These are phyloP conservation scores for Cardiocondyla obscurior DNA, from an alignment of 1,140 invertebrate species.

Conservation along the genomic window DNA sequence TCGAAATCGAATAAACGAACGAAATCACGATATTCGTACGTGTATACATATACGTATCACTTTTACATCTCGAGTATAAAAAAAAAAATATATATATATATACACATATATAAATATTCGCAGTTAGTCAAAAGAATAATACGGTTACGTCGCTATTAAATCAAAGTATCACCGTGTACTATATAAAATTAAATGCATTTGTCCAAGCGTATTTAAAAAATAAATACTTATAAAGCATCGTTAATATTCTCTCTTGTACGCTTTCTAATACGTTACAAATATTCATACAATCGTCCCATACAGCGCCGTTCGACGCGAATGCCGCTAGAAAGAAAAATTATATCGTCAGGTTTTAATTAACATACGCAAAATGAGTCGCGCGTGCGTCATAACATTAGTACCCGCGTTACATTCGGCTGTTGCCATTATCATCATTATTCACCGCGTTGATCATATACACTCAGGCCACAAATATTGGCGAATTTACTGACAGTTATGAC, in stretches of 20 bases:
- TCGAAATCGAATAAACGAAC: constrained; percentile 1
- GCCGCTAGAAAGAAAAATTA: not conserved
- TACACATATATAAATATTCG: constrained; percentile 10
- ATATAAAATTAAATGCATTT: constrained; percentile 50
- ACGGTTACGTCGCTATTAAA: constrained; percentile 25
- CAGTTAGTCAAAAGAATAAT: constrained; percentile 47
- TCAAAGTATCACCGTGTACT: constrained; percentile 26
- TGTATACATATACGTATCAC: not conserved
- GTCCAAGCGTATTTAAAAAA: constrained; percentile 42
- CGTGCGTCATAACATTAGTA: not conserved
- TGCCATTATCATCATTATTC: constrained; percentile 28
- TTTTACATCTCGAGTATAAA: constrained; percentile 21
- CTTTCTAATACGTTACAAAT: not conserved
- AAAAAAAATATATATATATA: constrained; percentile 13
- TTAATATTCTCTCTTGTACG: not conserved
- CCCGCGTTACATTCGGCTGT: not conserved
- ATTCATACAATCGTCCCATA: not conserved
- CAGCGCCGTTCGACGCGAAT: not conserved
- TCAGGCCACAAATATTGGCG: constrained; percentile 5
- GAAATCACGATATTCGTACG: not conserved
- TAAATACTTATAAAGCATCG: constrained; percentile 35
- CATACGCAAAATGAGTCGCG: constrained; percentile 10
- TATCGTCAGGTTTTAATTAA: not conserved
- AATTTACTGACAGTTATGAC: constrained; percentile 28
- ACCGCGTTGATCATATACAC: constrained; percentile 4